phyloP scores from a whole-genome alignment of 2,888 invertebrate species.

The Agrilus mali region DNA sequence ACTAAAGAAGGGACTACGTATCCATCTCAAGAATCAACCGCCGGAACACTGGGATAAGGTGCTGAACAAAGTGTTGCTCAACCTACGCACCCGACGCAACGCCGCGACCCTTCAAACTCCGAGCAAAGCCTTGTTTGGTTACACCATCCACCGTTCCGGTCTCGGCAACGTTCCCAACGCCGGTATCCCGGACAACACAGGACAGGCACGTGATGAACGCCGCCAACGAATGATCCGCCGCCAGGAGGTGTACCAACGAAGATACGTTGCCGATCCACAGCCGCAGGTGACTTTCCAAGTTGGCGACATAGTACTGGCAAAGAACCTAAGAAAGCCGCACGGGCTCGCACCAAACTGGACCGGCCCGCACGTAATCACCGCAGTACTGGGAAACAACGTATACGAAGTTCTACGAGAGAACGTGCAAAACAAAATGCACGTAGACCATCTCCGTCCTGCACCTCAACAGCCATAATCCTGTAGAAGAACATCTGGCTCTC shows the following conservation, averaged over 20 bases:
- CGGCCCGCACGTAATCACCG: not conserved
- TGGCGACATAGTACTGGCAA: not conserved
- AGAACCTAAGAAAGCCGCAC: not conserved
- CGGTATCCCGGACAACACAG: no score
- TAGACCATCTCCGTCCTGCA: constrained; percentile 1
- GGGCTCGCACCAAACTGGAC: not conserved
- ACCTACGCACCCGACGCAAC: constrained; percentile 7
- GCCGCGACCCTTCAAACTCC: constrained; percentile 8
- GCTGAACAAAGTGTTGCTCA: constrained; percentile 4
- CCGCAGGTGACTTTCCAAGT: not conserved
- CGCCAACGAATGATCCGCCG: not conserved
- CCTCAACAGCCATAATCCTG: not conserved
- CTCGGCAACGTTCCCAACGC: not conserved
- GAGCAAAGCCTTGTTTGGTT: constrained; percentile 7
- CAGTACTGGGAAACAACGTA: not conserved
- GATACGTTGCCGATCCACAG: not conserved
- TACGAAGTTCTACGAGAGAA: not conserved
- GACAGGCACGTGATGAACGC: not conserved
- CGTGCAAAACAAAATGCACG: not conserved
- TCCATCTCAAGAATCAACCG: not conserved
- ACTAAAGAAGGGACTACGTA: constrained; percentile 14
- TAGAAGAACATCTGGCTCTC: no score
- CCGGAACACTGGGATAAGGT: constrained; percentile 4
- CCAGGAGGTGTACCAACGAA: not conserved
- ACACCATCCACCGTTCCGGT: constrained; percentile 6